Conservation (phyloP, 2,113 vertebrate species). For the Climacteris rufus region DNA sequence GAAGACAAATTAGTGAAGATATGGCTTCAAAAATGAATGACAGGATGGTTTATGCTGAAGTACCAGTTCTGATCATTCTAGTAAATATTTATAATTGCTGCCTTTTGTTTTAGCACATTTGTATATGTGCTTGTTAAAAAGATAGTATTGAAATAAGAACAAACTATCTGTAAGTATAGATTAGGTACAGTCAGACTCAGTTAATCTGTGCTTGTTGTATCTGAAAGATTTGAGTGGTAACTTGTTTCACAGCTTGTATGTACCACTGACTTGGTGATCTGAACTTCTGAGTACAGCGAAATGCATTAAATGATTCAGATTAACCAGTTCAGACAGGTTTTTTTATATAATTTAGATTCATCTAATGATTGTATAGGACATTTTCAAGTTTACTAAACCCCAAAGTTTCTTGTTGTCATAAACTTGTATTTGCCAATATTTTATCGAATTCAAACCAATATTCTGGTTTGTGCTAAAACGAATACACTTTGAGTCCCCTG, state of each 20-base stretch:
- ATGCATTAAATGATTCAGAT: conserved; percentile 53
- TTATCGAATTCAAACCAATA: conserved; percentile 39
- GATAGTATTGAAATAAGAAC: conserved; percentile 54
- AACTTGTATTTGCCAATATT: conserved; percentile 2
- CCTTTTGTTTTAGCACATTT: conserved; percentile 72
- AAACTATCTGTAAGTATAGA: conserved; percentile 45
- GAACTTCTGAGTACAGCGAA: conserved; percentile 61
- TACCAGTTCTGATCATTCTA: conserved; percentile 66
- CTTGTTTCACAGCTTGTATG: conserved; percentile 51
- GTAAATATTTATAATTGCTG: conserved; percentile 67
- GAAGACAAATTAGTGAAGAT: conserved; percentile 66
- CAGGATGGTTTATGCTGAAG: conserved; percentile 59
- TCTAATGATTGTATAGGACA: conserved; percentile 35
- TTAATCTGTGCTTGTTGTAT: conserved; percentile 61
- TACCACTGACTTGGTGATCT: conserved; percentile 57
- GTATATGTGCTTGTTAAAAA: conserved; percentile 65
- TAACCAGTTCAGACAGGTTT: conserved; percentile 11
- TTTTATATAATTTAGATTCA: conserved; percentile 51
- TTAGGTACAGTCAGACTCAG: conserved; percentile 52
- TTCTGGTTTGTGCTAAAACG: conserved; percentile 46
- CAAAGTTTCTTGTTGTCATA: conserved; percentile 35
- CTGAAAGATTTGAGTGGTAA: conserved; percentile 57
- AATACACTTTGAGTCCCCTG: conserved; percentile 37
- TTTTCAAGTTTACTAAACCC: conserved; percentile 52
- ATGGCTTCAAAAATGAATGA: conserved; percentile 50